These are phyloP conservation scores for Metacarcinus magister DNA, from an alignment of 2,888 invertebrate genomes.

Conservation along the genomic window DNA sequence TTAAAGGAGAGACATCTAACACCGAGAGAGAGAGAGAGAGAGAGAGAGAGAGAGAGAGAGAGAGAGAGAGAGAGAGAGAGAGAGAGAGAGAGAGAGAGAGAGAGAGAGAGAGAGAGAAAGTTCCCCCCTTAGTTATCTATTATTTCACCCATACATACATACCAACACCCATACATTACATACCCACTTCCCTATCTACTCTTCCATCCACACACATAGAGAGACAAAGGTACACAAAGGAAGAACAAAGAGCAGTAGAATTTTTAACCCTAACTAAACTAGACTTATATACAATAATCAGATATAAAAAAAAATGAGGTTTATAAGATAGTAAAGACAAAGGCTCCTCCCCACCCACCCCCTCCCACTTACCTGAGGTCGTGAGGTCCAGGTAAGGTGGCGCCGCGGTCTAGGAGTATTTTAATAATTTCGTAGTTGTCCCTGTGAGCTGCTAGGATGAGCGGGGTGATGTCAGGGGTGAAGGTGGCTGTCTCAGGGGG, in stretches of 20 bases:
- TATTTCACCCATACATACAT: neutral
- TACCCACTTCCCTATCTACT: too few relatives aligned
- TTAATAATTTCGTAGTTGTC: conserved; percentile 99
- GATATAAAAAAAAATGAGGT: too few relatives aligned
- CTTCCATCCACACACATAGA: neutral
- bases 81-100: neutral
- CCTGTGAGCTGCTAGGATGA: conserved; percentile 97
- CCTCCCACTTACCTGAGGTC: conserved; percentile 90
- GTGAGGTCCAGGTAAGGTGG: conserved; percentile 96
- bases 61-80: conserved; percentile 4
- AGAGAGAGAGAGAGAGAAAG: neutral
- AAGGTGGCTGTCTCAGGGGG: conserved; percentile 96
- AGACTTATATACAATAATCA: too few relatives aligned
- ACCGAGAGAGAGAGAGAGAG: conserved; percentile 10
- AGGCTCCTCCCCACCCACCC: too few relatives aligned
- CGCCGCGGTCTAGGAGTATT: conserved; percentile 97
- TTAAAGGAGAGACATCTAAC: conserved; percentile 41
- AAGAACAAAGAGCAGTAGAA: too few relatives aligned
- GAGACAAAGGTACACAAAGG: too few relatives aligned
- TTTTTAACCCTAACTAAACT: too few relatives aligned
- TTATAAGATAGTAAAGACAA: too few relatives aligned
- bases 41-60: conserved; percentile 64
- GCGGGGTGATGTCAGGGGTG: conserved; percentile 98
- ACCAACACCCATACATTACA: conserved; percentile 52
- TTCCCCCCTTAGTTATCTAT: neutral